Evolutionary conservation across 2,797 vertebrate genomes (phyloP), one percentile per base, ranked within the genome.

Genomic region (Sylvia borin): DNA sequence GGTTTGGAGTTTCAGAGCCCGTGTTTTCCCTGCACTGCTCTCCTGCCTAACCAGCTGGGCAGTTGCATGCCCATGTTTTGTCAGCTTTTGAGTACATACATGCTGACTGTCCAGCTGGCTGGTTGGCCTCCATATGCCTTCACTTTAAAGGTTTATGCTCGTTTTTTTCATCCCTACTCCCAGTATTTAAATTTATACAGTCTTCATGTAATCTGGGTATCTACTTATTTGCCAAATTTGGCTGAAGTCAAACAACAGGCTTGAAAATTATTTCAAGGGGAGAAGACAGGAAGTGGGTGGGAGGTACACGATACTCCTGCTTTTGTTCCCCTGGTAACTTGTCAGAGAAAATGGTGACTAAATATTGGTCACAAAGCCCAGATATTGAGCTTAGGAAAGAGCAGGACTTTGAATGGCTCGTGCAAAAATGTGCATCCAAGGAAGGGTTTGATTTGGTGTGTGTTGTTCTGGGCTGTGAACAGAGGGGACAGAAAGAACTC

Each of bases 21-120:
- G 38, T 78, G 50, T 65, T 85, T 61, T 70, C 51, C 76, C 53
- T 74, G 72, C 88, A 82, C 71, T 1, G 1, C 75, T 55, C 75
- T 67, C 75, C 72, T 92, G 48, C 82, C 67, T 45, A 1, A 68
- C 38, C 83, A 83, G 60, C 82, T 74, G 90, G 92, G 43, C 85
- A 80, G 79, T 64, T 91, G 60, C 82, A 73, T 60, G 85, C 64
- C 72, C 32, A 1, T 62, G 64, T 79, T 89, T 80, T 93, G 88
- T 79, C 92, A 96, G 36, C 78, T 36, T 79, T 55, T 58, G 57
- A 36, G 18, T 34, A 42, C 29, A 4, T 54, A 16, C 68, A 16
- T 74, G 68, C 88, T 90, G 95, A 29, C 47, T 60, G 26, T 62
- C 82, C 88, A 93, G 75, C 88, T 96, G 87, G 55, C 43, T 90